Percentiles rank a stretch among this genome's conserved stretches.
Evolutionary conservation across 2,888 invertebrate species (phyloP).

Genomic region (Gastrophysa polygoni): DNA sequence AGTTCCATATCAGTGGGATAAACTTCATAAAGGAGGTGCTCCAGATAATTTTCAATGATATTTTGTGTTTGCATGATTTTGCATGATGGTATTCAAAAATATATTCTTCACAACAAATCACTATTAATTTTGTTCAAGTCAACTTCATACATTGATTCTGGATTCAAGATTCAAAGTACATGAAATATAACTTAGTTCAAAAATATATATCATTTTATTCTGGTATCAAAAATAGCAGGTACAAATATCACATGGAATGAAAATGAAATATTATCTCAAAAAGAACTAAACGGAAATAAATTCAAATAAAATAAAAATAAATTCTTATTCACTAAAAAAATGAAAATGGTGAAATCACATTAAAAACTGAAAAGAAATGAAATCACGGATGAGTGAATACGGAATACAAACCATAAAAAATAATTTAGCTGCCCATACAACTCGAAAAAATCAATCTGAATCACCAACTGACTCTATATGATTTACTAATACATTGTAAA

Average conservation of each 20-base stretch:
- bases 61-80: neutral
- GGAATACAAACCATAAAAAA: neutral
- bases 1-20: constrained; percentile 2
- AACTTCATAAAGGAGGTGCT: neutral
- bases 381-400: neutral
- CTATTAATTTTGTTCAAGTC: neutral
- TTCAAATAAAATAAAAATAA: constrained; percentile 1
- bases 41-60: constrained; percentile 6
- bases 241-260: neutral
- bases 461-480: no score
- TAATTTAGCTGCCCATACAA: neutral
- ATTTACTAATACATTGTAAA: neutral
- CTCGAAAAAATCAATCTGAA: no score
- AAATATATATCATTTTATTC: neutral
- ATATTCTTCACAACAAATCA: neutral
- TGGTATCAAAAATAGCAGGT: neutral
- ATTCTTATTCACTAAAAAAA: neutral
- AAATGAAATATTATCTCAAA: neutral
- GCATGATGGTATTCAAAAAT: neutral
- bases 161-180: constrained; percentile 3
- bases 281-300: neutral
- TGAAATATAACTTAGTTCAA: neutral
- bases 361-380: neutral
- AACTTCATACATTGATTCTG: neutral
- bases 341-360: neutral